A percentile compares a stretch with the other conserved stretches of the same genome.
Conservation (phyloP, 1,140 invertebrate species). For the Drosophila pectinifera region DNA sequence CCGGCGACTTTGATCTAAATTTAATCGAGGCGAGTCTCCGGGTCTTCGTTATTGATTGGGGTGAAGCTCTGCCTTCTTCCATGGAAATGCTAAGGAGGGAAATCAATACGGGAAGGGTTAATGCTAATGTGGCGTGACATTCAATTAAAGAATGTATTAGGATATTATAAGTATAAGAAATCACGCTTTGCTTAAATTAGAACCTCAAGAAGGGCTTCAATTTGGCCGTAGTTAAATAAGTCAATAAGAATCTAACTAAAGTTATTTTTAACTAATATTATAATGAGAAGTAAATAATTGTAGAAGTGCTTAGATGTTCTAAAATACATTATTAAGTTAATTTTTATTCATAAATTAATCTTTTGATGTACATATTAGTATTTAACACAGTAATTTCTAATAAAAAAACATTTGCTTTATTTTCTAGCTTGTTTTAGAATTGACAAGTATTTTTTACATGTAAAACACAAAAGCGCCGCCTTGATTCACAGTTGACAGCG, state of each 20-base stretch:
- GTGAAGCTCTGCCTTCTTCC: slow-evolving; percentile 8
- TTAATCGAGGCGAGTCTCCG: slow-evolving; percentile 45
- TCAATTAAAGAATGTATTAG: background rate
- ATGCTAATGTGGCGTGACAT: background rate
- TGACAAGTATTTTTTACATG: too few relatives aligned
- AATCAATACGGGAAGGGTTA: slow-evolving; percentile 4
- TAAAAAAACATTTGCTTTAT: too few relatives aligned
- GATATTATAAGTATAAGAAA: background rate
- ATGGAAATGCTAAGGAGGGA: slow-evolving; percentile 4
- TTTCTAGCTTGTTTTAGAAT: too few relatives aligned
- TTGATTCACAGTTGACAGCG: background rate
- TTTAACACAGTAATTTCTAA: too few relatives aligned
- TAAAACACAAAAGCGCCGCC: background rate
- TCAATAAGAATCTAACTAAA: too few relatives aligned
- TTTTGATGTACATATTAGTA: background rate
- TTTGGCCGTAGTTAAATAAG: too few relatives aligned
- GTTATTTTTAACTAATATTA: background rate
- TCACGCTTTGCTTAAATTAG: background rate
- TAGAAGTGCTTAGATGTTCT: too few relatives aligned
- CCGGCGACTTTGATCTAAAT: slow-evolving; percentile 71
- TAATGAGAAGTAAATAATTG: too few relatives aligned
- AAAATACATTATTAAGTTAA: background rate
- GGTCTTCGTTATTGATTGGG: slow-evolving; percentile 35
- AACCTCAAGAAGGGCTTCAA: background rate
- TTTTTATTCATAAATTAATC: background rate